These are phyloP conservation scores for Virgularia gustaviana DNA, from an alignment of 92 coral and sea anemone genomes.

Conservation along the genomic window DNA sequence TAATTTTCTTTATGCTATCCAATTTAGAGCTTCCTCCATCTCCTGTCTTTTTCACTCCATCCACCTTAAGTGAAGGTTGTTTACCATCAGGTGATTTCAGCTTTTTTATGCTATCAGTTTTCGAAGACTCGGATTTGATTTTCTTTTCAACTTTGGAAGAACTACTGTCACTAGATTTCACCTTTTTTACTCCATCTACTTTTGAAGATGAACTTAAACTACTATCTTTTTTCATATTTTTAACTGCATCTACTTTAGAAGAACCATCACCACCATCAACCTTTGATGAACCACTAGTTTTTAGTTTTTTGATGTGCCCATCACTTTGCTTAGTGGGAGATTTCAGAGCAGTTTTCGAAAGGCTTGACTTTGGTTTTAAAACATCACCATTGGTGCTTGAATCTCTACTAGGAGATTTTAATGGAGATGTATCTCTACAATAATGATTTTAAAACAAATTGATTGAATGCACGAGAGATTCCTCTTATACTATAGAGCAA, in stretches of 20 bases:
- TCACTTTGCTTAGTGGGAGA: background rate
- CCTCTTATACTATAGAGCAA: too few relatives aligned
- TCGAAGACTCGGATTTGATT: too few relatives aligned
- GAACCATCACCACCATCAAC: background rate
- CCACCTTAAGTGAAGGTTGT: background rate
- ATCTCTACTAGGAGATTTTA: background rate
- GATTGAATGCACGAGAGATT: too few relatives aligned
- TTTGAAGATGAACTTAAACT: background rate
- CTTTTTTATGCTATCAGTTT: background rate
- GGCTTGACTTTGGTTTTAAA: background rate
- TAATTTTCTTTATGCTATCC: background rate
- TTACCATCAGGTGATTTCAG: background rate
- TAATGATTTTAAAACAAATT: too few relatives aligned
- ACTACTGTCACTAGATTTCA: constrained; percentile 1
- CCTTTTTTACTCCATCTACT: constrained; percentile 16
- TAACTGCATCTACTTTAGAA: background rate
- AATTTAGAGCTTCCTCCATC: too few relatives aligned
- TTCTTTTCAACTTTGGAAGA: constrained; percentile 10
- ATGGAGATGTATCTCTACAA: constrained; percentile 24
- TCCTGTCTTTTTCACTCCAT: background rate
- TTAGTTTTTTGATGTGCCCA: background rate
- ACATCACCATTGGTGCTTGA: background rate
- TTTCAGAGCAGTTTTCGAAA: background rate
- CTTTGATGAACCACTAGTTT: background rate
- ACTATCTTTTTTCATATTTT: background rate